phyloP scores from a whole-genome alignment of 1,140 invertebrate species.

The Macrocentrus cingulum region DNA sequence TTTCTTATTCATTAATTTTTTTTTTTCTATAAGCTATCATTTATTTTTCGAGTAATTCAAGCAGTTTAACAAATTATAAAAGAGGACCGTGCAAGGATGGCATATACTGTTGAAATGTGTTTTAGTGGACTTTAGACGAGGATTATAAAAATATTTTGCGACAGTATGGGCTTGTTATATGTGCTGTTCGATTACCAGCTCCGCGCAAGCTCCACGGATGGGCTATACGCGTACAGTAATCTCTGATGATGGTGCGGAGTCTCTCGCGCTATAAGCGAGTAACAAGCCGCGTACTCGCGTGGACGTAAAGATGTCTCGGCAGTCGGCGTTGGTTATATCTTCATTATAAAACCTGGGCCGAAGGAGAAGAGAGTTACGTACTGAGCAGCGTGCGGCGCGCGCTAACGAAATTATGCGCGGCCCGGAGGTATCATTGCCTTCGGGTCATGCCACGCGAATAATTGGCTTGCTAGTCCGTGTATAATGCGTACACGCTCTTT shows the following conservation, averaged over 20 bases:
- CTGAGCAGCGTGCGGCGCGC: not conserved
- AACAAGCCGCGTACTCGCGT: constrained; percentile 46
- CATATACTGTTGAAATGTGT: too few relatives aligned
- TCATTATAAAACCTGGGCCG: constrained; percentile 50
- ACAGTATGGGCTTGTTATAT: constrained; percentile 34
- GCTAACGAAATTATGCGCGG: constrained; percentile 19
- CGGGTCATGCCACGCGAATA: constrained; percentile 44
- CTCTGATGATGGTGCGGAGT: constrained; percentile 19
- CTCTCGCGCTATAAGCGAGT: constrained; percentile 43
- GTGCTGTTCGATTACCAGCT: constrained; percentile 51
- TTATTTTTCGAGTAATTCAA: too few relatives aligned
- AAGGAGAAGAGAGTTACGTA: constrained; percentile 21
- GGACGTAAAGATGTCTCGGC: constrained; percentile 57
- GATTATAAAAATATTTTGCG: too few relatives aligned
- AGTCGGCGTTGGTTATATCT: constrained; percentile 54
- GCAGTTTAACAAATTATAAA: too few relatives aligned
- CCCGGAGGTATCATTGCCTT: constrained; percentile 52
- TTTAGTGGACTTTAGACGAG: too few relatives aligned
- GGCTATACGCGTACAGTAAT: not conserved
- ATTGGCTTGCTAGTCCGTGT: constrained; percentile 49
- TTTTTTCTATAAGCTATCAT: too few relatives aligned
- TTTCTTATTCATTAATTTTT: too few relatives aligned
- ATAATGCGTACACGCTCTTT: constrained; percentile 36
- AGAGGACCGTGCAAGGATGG: too few relatives aligned
- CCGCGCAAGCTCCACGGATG: constrained; percentile 28